These are phyloP conservation scores for Boloria euphrosyne DNA, from an alignment of 2,888 invertebrate genomes.

Conservation along the genomic window DNA sequence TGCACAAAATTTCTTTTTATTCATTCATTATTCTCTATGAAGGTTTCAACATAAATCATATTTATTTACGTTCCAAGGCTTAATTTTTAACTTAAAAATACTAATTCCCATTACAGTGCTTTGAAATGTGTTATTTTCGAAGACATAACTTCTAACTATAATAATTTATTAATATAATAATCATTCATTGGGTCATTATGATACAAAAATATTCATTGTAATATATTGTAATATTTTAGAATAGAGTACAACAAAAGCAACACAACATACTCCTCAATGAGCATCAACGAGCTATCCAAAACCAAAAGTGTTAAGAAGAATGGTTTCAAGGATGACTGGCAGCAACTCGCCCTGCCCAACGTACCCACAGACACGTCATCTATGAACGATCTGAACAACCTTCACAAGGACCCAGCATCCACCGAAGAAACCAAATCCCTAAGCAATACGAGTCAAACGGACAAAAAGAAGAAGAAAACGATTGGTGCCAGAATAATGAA, in stretches of 20 bases:
- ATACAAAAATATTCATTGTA: too few relatives aligned
- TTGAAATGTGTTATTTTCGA: too few relatives aligned
- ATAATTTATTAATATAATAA: too few relatives aligned
- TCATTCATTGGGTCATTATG: too few relatives aligned
- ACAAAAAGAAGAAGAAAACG: slow-evolving; percentile 40
- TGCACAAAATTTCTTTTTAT: too few relatives aligned
- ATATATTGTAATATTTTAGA: background rate
- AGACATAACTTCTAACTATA: too few relatives aligned
- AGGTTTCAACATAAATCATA: too few relatives aligned
- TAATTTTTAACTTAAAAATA: too few relatives aligned
- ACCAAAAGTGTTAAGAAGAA: slow-evolving; percentile 35
- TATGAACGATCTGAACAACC: slow-evolving; percentile 44
- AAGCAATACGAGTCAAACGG: slow-evolving; percentile 45
- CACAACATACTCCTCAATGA: slow-evolving; percentile 47
- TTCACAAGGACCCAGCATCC: slow-evolving; percentile 25
- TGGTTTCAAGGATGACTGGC: slow-evolving; percentile 36
- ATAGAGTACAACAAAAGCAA: slow-evolving; percentile 5
- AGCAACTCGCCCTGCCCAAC: slow-evolving; percentile 43
- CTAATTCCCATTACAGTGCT: too few relatives aligned
- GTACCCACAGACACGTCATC: slow-evolving; percentile 44
- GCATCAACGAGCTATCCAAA: slow-evolving; percentile 47
- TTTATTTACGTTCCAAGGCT: too few relatives aligned
- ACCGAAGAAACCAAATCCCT: slow-evolving; percentile 47
- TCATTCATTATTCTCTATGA: too few relatives aligned
- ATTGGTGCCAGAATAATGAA: slow-evolving; percentile 36